Conservation (phyloP, 1,140 invertebrate species). For the Latrodectus geometricus region DNA sequence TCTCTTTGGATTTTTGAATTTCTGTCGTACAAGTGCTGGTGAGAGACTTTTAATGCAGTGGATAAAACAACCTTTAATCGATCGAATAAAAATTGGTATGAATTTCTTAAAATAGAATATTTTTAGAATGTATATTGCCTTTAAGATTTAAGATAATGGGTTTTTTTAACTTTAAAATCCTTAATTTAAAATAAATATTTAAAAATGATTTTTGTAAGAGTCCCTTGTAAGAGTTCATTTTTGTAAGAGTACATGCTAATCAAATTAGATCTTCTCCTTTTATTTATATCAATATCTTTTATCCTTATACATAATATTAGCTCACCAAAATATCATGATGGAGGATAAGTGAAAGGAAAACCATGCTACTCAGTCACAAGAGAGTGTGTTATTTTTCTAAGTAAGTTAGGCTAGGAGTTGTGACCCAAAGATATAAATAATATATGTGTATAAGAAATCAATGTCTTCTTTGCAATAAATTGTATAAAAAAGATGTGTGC, state of each 20-base stretch:
- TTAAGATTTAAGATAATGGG: neutral
- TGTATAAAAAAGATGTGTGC: too few species aligned
- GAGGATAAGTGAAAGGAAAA: too few species aligned
- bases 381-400: too few species aligned
- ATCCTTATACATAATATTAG: too few species aligned
- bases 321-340: too few species aligned
- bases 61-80: slow-evolving; percentile 90
- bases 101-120: neutral
- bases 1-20: slow-evolving; percentile 84
- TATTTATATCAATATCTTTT: too few species aligned
- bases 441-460: too few species aligned
- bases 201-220: neutral
- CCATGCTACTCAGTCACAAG: too few species aligned
- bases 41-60: slow-evolving; percentile 84
- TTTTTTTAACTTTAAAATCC: neutral
- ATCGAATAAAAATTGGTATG: slow-evolving; percentile 73
- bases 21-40: slow-evolving; percentile 88
- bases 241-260: neutral
- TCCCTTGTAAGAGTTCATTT: too few species aligned
- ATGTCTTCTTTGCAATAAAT: too few species aligned
- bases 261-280: neutral
- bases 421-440: too few species aligned
- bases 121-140: neutral
- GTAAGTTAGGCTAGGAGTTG: too few species aligned
- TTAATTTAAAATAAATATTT: neutral